phyloP scores from a whole-genome alignment of 2,797 vertebrate genomes.

The Hapalemur alaotrensis region DNA sequence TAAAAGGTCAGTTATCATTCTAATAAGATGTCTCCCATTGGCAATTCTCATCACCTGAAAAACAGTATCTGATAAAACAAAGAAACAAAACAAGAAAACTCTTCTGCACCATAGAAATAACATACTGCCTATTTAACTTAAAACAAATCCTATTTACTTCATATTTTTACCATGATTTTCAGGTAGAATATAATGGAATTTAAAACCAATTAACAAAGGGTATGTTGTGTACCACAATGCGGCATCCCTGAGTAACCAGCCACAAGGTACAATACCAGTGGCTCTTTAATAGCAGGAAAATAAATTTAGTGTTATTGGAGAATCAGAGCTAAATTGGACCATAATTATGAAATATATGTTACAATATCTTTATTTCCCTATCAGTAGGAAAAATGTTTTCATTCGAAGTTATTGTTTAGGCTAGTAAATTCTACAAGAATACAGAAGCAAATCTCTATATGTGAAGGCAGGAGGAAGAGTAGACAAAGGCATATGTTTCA shows the following conservation, averaged over 20 bases:
- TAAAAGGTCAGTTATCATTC: background rate
- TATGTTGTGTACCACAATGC: background rate
- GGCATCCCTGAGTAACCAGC: background rate
- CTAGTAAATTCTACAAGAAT: background rate
- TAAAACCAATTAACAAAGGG: background rate
- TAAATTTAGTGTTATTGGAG: background rate
- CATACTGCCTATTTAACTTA: background rate
- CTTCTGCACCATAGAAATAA: background rate
- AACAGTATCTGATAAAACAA: conserved; percentile 9
- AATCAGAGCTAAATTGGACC: background rate
- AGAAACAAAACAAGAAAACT: background rate
- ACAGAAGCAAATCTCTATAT: background rate
- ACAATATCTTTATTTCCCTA: background rate
- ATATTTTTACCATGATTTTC: background rate
- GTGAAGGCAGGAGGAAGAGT: background rate
- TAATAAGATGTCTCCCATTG: background rate
- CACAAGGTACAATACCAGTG: background rate
- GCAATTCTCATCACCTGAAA: background rate
- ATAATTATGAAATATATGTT: background rate
- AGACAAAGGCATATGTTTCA: background rate
- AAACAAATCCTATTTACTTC: background rate
- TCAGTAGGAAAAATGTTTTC: background rate
- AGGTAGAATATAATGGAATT: background rate
- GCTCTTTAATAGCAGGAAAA: background rate
- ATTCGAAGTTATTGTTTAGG: background rate